These are phyloP conservation scores for Drosophila parvula DNA, from an alignment of 1,140 invertebrate genomes.

Conservation along the genomic window DNA sequence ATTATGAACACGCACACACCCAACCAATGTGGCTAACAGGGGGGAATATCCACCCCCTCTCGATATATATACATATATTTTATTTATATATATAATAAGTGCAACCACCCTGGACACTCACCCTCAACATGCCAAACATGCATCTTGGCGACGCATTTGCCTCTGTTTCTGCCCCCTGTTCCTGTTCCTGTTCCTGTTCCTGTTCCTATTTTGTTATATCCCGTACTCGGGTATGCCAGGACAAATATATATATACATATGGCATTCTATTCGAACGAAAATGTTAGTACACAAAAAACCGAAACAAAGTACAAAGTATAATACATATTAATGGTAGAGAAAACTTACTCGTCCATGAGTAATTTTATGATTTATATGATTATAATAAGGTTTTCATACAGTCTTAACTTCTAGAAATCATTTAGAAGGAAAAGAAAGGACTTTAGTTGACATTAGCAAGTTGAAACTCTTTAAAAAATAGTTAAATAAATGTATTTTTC, in stretches of 20 bases:
- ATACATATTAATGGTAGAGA: constrained; percentile 14
- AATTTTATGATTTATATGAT: constrained; percentile 15
- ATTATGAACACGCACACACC: constrained; percentile 26
- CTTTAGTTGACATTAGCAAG: no score
- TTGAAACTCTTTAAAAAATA: not conserved
- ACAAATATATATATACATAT: constrained; percentile 7
- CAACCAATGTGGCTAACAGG: constrained; percentile 15
- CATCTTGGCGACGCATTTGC: constrained; percentile 14
- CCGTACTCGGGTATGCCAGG: not conserved
- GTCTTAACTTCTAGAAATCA: not conserved
- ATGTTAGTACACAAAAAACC: not conserved
- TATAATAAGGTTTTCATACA: not conserved
- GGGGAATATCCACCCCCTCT: constrained; percentile 14
- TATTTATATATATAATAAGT: constrained; percentile 9
- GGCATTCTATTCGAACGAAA: constrained; percentile 10
- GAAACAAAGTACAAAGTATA: not conserved
- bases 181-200: not conserved
- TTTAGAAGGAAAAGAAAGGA: not conserved
- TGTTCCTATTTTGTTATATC: constrained; percentile 3
- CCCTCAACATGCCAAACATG: constrained; percentile 6
- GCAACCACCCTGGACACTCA: constrained; percentile 12
- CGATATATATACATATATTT: not conserved
- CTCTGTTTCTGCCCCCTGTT: not conserved
- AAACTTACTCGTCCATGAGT: constrained; percentile 11
- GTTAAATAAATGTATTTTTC: not conserved